phyloP scores from a whole-genome alignment of 1,140 invertebrate genomes.

The Elysia chlorotica region DNA sequence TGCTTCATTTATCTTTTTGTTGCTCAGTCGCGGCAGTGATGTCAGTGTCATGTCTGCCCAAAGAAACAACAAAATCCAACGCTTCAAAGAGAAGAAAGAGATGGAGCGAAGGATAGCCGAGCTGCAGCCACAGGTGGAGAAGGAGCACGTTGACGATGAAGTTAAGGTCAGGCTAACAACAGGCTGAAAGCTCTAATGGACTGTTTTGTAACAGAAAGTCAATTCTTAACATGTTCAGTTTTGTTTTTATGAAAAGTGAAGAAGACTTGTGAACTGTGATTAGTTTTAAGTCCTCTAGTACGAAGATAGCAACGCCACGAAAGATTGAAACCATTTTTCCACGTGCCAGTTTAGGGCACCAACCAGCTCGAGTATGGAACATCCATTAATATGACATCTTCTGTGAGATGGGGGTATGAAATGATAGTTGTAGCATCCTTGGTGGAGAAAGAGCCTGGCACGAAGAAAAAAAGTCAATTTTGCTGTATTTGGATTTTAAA shows the following conservation, averaged over 20 bases:
- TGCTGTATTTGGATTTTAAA: no score
- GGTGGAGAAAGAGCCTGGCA: no score
- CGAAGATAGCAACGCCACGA: neutral
- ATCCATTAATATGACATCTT: no score
- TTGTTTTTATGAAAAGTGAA: neutral
- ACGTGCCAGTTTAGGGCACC: neutral
- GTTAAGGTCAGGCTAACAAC: conserved; percentile 63
- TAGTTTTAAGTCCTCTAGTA: neutral
- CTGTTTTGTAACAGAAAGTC: neutral
- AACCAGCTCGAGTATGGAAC: no score
- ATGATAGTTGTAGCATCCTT: no score
- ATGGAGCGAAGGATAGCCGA: conserved; percentile 73
- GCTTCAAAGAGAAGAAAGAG: conserved; percentile 80
- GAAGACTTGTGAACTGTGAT: neutral
- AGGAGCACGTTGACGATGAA: conserved; percentile 73
- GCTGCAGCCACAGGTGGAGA: conserved; percentile 66
- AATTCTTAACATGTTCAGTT: neutral
- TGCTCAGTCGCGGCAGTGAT: no score
- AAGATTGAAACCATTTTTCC: neutral
- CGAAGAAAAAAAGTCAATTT: no score
- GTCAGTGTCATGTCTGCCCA: conserved; percentile 29
- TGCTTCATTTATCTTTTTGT: no score
- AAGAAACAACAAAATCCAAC: conserved; percentile 74
- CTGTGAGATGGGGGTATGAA: no score
- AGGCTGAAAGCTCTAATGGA: neutral